Percentiles rank a stretch among this genome's conserved stretches.
Evolutionary conservation across 2,113 vertebrate genomes (phyloP).

Genomic region (Notechis scutatus): DNA sequence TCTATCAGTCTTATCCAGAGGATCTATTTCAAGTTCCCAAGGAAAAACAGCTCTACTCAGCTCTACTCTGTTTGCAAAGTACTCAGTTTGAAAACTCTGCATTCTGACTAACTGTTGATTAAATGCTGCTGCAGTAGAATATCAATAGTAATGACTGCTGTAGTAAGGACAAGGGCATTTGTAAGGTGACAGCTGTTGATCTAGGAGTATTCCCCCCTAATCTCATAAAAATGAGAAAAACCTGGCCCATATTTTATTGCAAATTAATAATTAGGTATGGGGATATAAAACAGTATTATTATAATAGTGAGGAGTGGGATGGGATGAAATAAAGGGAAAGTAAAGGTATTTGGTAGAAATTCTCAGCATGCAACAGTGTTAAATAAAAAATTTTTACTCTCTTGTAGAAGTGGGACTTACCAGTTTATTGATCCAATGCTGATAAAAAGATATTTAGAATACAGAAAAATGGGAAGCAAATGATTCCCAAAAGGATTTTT

Average conservation of each 20-base stretch:
- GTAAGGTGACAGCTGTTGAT: neutral
- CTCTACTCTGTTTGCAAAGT: neutral
- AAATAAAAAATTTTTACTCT: neutral
- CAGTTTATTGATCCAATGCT: neutral
- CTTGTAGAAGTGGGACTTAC: neutral
- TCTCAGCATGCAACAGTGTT: neutral
- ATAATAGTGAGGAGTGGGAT: too few species aligned
- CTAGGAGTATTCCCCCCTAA: neutral
- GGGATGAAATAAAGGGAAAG: neutral
- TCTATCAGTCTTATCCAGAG: neutral
- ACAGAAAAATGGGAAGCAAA: slow-evolving; percentile 2
- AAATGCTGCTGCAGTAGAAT: neutral
- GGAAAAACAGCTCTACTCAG: neutral
- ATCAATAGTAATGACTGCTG: neutral
- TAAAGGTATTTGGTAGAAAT: neutral
- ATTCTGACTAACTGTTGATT: neutral
- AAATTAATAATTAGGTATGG: neutral
- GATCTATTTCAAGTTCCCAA: neutral
- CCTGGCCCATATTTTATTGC: neutral
- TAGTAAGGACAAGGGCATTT: fast-evolving
- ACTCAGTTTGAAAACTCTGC: neutral
- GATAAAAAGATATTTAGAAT: neutral
- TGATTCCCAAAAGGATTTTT: slow-evolving; percentile 1
- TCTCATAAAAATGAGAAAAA: neutral
- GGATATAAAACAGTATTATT: neutral